These are phyloP conservation scores for Amorpha juglandis DNA, from an alignment of 2,888 invertebrate genomes.

Conservation along the genomic window DNA sequence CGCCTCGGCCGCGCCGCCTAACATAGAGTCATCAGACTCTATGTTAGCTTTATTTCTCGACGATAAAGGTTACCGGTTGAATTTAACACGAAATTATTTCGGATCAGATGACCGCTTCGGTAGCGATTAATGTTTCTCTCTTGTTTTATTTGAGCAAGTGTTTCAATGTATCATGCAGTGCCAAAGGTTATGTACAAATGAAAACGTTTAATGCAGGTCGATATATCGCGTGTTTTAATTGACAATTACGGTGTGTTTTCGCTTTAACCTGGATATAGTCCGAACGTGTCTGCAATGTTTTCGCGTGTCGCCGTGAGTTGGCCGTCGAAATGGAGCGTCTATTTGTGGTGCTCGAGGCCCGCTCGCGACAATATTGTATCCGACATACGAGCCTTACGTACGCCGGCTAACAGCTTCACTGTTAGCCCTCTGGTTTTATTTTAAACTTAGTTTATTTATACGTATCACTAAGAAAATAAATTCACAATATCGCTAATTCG, in stretches of 20 bases:
- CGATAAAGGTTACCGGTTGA: conserved; percentile 35
- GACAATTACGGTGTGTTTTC: conserved; percentile 40
- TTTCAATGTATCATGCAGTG: background rate
- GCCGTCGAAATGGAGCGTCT: conserved; percentile 81
- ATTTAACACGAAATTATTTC: conserved; percentile 36
- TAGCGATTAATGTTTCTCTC: conserved; percentile 1
- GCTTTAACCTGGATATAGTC: conserved; percentile 61
- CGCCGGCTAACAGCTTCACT: conserved; percentile 56
- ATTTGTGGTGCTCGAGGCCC: conserved; percentile 81
- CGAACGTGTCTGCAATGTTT: conserved; percentile 73
- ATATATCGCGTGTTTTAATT: conserved; percentile 22
- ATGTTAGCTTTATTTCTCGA: conserved; percentile 43
- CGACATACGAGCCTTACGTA: conserved; percentile 68
- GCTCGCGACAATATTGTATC: conserved; percentile 78
- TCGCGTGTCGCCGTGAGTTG: conserved; percentile 75
- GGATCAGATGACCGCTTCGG: conserved; percentile 20
- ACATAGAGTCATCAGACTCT: too few relatives aligned
- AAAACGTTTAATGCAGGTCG: background rate
- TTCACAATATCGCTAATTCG: conserved; percentile 23
- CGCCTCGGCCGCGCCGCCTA: conserved; percentile 30
- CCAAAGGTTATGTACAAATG: background rate
- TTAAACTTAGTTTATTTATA: conserved; percentile 41
- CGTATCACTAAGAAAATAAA: conserved; percentile 29
- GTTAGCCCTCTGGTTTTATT: conserved; percentile 47
- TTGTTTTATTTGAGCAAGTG: conserved; percentile 14